Base-by-base conservation (phyloP, 2,113 vertebrate genomes). In the Engraulis encrasicolus region DNA sequence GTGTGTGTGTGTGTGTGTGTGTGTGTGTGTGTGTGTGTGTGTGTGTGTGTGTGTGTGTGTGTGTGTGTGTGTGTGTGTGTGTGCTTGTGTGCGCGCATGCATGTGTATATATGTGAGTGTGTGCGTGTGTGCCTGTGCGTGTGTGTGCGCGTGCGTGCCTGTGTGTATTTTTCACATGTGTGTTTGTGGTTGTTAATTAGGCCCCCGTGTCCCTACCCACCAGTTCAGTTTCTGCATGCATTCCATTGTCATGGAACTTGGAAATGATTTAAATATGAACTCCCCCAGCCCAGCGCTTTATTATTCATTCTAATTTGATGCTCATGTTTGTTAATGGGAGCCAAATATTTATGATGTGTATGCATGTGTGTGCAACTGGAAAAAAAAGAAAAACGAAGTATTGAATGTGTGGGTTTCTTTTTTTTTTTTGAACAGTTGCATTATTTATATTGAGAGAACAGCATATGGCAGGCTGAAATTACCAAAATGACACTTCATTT, bases 321-420 rank as follows among this genome's bases (percentile, higher is more conserved):
- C 71, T 82, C 61, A 81, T 87, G 85, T 84, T 87, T 84, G 82
- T 66, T 85, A 86, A 90, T 85, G 85, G 86, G 85, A 84, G 61
- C 85, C 87, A 85, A 87, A 88, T 89, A 85, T 88, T 86, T 89
- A 89, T 88, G 84, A 81, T 79, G 50, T 81, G 82, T 52, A 18
- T 54, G 79, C n/a, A 5, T 58, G 19, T 66, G 95, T 0, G 95
- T 96, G 83, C 95, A 96, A 95, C 95, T 4, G 11, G 34, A 74
- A 74, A 74, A 74, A 74, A 27, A 74, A 74, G 23, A 74, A 31
- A 74, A 74, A 74, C 17, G 23, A 74, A 74, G 66, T 34, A 74
- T 74, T 74, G 27, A 34, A 74, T 2, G 93, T 45, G 58, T 37
- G 1, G n/a, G n/a, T n/a, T n/a, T n/a, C 40, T 84, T 85, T 83